These are phyloP conservation scores for Chamaetylas fuelleborni DNA, from an alignment of 2,113 vertebrate species.

Conservation along the genomic window DNA sequence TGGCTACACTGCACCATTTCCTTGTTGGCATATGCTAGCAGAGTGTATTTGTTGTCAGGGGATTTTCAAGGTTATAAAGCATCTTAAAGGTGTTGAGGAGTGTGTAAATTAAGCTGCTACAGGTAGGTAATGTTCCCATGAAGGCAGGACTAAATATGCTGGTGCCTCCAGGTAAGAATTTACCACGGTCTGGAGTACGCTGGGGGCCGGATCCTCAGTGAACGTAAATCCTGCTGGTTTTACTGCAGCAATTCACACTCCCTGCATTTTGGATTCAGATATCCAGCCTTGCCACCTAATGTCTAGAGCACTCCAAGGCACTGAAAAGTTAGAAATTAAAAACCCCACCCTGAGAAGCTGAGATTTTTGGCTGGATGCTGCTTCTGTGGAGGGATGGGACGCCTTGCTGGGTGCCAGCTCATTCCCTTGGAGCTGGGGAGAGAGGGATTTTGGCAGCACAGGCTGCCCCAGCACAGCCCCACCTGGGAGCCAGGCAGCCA, in stretches of 20 bases:
- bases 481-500: slow-evolving; percentile 6
- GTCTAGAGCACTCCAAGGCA: background rate
- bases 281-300: background rate
- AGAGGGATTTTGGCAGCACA: background rate
- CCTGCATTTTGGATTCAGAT: background rate
- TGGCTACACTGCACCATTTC: background rate
- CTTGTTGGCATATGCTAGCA: slow-evolving; percentile 38
- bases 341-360: background rate
- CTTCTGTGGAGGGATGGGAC: fast-evolving
- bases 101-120: slow-evolving; percentile 58
- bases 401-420: background rate
- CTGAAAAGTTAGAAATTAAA: background rate
- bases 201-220: background rate
- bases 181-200: background rate
- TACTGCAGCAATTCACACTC: background rate
- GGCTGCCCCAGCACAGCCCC: background rate
- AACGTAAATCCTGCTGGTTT: slow-evolving; percentile 7
- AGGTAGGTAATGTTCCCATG: slow-evolving; percentile 48
- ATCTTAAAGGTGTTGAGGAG: slow-evolving; percentile 49
- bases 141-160: slow-evolving; percentile 45
- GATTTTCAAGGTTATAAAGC: slow-evolving; percentile 69
- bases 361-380: background rate
- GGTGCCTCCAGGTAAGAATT: slow-evolving; percentile 47
- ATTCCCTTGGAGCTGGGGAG: background rate
- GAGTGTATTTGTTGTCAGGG: slow-evolving; percentile 55